Base-by-base conservation (phyloP, 2,797 vertebrate species). In the Sebastolobus alascanus region DNA sequence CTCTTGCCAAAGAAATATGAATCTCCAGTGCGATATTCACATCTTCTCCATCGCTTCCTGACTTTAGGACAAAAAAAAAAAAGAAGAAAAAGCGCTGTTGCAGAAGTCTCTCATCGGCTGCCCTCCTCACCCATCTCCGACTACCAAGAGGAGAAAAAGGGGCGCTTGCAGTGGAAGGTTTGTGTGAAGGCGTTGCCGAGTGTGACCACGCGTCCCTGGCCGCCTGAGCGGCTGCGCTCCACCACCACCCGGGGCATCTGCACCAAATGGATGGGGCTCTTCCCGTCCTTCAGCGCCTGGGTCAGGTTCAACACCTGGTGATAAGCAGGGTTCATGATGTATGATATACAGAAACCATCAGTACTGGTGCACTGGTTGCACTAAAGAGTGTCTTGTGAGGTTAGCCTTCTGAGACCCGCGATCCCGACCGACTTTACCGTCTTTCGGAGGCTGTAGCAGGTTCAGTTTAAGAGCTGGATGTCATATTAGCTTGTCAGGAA, bases 81-180 rank as follows among this genome's bases (percentile, higher is more conserved):
- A 52, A 81, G 60, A n/a, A n/a, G 20, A 33, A 81, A 66, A 22
- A 22, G 27, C 29, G 5, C 11, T 3, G 29, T 18, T 43, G 59
- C 46, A 79, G 13, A 70, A n/a, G 33, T 22, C 52, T 29, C 63
- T 46, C 61, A 29, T 68, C 43, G 20, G 22, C 71, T 29, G 38
- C 18, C 27, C 58, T 38, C n/a, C 8, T 65, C 55, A 2, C n/a
- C 8, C 29, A 11, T 58, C 9, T 90, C 93, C 82, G 91, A 68
- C 94, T 97, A 99, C 98, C 98, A 99, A 78, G 97, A 98, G 67
- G 98, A 97, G 90, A 99, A 99, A 86, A 99, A 99, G 0, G 98
- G 98, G 72, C 98, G 97, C 86, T 98, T 97, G 96, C 97, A 98
- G 90, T 98, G 97, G 87, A 99, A 97, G 9, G 97, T 99, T 92